These are phyloP conservation scores for Scomber colias DNA, from an alignment of 2,113 vertebrate genomes.

Conservation along the genomic window DNA sequence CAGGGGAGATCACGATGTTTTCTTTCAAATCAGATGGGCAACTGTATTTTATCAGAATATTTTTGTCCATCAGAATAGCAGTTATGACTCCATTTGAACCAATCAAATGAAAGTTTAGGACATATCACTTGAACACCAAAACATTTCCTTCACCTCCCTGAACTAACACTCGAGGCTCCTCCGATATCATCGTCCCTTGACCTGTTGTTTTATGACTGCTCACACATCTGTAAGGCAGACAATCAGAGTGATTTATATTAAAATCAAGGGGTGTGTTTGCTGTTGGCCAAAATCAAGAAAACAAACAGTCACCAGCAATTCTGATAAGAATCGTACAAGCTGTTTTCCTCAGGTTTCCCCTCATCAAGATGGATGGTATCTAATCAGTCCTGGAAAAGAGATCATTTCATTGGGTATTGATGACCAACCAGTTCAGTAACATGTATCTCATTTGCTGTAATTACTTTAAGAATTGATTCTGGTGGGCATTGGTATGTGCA, in stretches of 20 bases:
- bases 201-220: slow-evolving; percentile 33
- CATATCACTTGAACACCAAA: slow-evolving; percentile 20
- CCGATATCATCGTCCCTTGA: slow-evolving; percentile 20
- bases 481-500: background rate
- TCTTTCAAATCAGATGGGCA: background rate
- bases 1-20: background rate
- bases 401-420: slow-evolving; percentile 24
- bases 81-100: no score
- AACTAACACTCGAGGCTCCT: slow-evolving; percentile 16
- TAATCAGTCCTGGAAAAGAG: background rate
- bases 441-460: slow-evolving; percentile 35
- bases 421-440: slow-evolving; percentile 5
- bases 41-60: no score
- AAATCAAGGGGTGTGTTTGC: slow-evolving; percentile 35
- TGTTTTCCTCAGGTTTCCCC: slow-evolving; percentile 19
- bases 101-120: background rate
- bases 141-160: background rate
- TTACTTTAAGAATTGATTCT: slow-evolving; percentile 37
- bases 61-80: background rate
- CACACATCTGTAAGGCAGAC: slow-evolving; percentile 52
- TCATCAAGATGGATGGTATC: background rate
- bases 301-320: background rate
- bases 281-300: slow-evolving; percentile 37
- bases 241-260: slow-evolving; percentile 65
- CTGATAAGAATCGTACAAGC: slow-evolving; percentile 4